Base-by-base conservation (phyloP, 2,113 vertebrate species). In the Diadophis punctatus region DNA sequence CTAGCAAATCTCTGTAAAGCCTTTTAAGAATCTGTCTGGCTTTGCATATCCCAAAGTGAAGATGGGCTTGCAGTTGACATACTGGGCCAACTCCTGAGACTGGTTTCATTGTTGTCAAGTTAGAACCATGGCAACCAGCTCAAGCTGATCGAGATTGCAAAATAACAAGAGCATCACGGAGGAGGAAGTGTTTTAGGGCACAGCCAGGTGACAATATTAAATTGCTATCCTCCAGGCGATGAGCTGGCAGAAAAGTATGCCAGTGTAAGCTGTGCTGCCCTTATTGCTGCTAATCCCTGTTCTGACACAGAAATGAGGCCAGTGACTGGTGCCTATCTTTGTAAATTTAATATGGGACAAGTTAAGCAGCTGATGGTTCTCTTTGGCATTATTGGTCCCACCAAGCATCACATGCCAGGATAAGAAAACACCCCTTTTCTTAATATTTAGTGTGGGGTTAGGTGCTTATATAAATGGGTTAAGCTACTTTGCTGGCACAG, bases 61-160 rank as follows among this genome's bases (percentile, higher is more conserved):
- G 39, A 14, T 55, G 48, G 55, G 90, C 46, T 63, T 63, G 20
- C 34, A 63, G 46, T 8, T 16, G 58, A 23, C 56, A 53, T 90
- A 49, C 88, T 63, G 92, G 92, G 74, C 88, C 88, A 93, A 48
- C 60, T 93, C 88, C 55, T 93, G 80, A n/a, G 74, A 25, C 55
- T 52, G 16, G 34, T 86, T 48, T 92, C 46, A 86, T 86, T 39
- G 43, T 92, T 90, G 55, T 58, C 56, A 86, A 52, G 80, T 86
- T 56, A 90, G 89, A 90, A 90, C 92, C 80, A 93, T 93, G 88
- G 53, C 92, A 93, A 93, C 92, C 80, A 86, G 55, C 90, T 90
- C 55, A 90, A 86, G n/a, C 55, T 63, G 80, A 86, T 90, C 48
- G 80, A 63, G 74, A 63, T 14, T 63, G 88, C 80, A 90, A 56